A percentile compares a stretch with the other conserved stretches of the same genome.
These are phyloP conservation scores for Gymnarchus niloticus DNA, from an alignment of 2,113 vertebrate genomes.

Conservation along the genomic window DNA sequence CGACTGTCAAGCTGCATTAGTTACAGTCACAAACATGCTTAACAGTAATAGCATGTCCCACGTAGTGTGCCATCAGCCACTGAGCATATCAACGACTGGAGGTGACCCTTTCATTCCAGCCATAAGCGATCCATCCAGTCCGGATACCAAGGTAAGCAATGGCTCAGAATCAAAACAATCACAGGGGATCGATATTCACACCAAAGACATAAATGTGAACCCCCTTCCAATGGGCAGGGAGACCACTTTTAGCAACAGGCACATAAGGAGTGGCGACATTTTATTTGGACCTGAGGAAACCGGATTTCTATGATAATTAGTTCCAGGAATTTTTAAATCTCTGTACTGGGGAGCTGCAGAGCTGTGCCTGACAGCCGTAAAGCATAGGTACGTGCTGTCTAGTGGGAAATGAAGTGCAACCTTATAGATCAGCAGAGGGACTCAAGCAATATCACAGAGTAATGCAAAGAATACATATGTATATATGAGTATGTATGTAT, in stretches of 20 bases:
- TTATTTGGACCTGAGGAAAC: not conserved
- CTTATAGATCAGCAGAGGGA: not conserved
- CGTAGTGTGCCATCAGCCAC: not conserved
- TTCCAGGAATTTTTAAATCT: slow-evolving; percentile 10
- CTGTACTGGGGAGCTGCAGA: not conserved
- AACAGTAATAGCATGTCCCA: not conserved
- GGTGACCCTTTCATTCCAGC: not conserved
- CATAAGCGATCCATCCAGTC: not conserved
- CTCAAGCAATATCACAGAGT: not conserved
- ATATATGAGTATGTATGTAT: not conserved
- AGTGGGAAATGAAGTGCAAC: not conserved
- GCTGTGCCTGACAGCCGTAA: not conserved
- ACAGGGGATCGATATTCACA: not conserved
- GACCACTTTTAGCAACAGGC: not conserved
- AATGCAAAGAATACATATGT: not conserved
- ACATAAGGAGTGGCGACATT: not conserved
- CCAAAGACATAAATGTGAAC: not conserved
- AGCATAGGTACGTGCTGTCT: not conserved
- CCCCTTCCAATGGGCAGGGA: not conserved
- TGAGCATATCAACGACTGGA: not conserved
- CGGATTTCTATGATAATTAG: not conserved
- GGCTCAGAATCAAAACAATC: not conserved
- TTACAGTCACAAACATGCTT: not conserved
- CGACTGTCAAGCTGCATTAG: not conserved
- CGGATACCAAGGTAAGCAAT: not conserved